Percentiles rank a stretch among this genome's conserved stretches.
phyloP scores from a whole-genome alignment of 2,113 vertebrate species.

The Thryonomys swinderianus region DNA sequence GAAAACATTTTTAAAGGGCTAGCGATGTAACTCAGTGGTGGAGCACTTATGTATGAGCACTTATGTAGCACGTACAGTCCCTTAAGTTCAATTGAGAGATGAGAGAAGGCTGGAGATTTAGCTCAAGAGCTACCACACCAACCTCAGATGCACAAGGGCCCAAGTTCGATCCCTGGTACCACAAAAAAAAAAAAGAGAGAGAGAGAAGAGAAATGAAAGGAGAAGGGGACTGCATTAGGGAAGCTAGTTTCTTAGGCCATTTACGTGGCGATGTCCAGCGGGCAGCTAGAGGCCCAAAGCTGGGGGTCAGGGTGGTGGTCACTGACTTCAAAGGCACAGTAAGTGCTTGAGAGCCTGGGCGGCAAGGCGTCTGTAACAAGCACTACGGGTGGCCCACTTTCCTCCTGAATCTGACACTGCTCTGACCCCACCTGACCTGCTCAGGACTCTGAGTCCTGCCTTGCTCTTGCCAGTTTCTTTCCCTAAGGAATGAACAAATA shows the following conservation, averaged over 20 bases:
- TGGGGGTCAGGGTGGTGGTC: neutral
- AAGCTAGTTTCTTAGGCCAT: neutral
- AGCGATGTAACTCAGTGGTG: neutral
- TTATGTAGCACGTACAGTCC: neutral
- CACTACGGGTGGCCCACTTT: neutral
- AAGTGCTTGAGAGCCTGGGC: neutral
- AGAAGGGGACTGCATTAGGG: neutral
- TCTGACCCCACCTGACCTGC: neutral
- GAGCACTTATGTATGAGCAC: neutral
- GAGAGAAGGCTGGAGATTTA: too few species aligned
- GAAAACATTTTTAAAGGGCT: neutral
- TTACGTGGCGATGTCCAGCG: neutral
- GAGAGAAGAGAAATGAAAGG: neutral
- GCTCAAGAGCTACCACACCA: too few species aligned
- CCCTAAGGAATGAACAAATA: neutral
- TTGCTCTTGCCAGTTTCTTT: neutral
- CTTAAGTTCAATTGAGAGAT: neutral
- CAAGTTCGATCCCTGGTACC: too few species aligned
- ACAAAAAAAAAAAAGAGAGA: too few species aligned
- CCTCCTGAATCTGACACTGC: neutral
- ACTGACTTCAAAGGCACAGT: neutral
- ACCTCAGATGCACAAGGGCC: too few species aligned
- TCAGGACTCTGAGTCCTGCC: neutral
- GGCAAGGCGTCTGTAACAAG: too few species aligned
- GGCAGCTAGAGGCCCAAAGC: neutral